Evolutionary conservation across 1,140 invertebrate species (phyloP).

Genomic region (Halyomorpha halys): DNA sequence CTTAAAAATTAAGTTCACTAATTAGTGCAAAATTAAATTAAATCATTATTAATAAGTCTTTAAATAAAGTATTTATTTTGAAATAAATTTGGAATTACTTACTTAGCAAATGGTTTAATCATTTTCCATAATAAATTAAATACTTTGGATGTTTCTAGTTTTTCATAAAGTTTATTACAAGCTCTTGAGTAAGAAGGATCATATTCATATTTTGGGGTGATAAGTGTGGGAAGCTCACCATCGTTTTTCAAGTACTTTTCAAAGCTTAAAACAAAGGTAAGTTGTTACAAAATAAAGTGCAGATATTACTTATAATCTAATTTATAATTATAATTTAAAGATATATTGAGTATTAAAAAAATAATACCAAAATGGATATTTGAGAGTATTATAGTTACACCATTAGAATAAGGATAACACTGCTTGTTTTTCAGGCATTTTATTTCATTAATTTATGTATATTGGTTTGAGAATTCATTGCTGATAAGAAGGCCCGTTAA

Average conservation of each 20-base stretch:
- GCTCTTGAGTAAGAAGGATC: conserved; percentile 23
- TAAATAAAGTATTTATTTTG: conserved; percentile 9
- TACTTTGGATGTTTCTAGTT: conserved; percentile 23
- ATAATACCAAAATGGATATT: no score
- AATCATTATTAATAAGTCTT: conserved; percentile 10
- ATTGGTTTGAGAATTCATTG: conserved; percentile 1
- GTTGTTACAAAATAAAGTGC: not conserved
- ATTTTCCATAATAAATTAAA: conserved; percentile 26
- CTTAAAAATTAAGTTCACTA: conserved; percentile 21
- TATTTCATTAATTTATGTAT: not conserved
- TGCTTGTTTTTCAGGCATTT: no score
- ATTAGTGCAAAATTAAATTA: not conserved
- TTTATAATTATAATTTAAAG: not conserved
- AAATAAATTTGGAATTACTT: conserved; percentile 16
- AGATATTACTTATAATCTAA: not conserved
- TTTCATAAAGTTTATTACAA: conserved; percentile 29
- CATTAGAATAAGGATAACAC: no score
- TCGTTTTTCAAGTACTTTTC: not conserved
- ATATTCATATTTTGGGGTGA: conserved; percentile 22
- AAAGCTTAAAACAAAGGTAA: not conserved
- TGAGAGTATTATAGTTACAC: no score
- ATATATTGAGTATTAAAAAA: no score
- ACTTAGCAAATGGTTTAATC: conserved; percentile 30
- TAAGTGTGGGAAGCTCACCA: not conserved
- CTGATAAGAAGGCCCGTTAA: no score